A percentile compares a stretch with the other conserved stretches of the same genome.
Conservation (phyloP, 2,888 invertebrate species). For the Lepas anatifera region DNA sequence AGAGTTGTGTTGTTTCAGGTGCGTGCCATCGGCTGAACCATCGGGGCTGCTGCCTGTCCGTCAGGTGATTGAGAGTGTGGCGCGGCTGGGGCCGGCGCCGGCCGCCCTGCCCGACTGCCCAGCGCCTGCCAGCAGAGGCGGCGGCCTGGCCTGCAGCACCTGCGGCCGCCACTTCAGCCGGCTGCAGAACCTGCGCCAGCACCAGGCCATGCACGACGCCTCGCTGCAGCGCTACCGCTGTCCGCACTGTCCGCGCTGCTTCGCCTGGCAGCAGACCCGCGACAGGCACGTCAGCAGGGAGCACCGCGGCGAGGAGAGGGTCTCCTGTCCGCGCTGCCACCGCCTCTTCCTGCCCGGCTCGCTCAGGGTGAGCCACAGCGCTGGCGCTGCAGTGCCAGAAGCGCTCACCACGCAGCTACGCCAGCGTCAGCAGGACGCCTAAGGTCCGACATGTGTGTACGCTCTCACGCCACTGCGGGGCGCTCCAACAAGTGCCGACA, state of each 20-base stretch:
- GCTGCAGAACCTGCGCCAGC: constrained; percentile 22
- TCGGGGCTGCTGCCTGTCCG: neutral
- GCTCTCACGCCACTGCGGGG: too few species aligned
- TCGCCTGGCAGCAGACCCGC: constrained; percentile 22
- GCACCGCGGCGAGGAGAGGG: constrained; percentile 10
- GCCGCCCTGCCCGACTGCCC: neutral
- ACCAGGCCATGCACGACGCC: constrained; percentile 22
- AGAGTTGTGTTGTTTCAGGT: too few species aligned
- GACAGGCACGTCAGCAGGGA: constrained; percentile 16
- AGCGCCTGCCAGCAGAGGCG: neutral
- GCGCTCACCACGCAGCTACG: too few species aligned
- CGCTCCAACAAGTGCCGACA: too few species aligned
- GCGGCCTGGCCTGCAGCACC: constrained; percentile 14
- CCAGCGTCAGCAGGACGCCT: too few species aligned
- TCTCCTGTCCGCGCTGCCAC: constrained; percentile 17
- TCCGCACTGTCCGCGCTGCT: constrained; percentile 16
- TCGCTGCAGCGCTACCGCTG: constrained; percentile 20
- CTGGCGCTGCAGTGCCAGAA: too few species aligned
- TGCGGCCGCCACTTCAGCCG: constrained; percentile 19
- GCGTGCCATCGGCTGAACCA: too few species aligned
- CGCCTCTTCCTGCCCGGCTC: constrained; percentile 14
- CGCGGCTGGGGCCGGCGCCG: neutral
- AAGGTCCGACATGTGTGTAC: too few species aligned
- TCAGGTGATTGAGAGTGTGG: neutral
- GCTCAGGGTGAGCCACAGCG: neutral